Base-by-base conservation (phyloP, 2,888 invertebrate species). In the Dione juno region DNA sequence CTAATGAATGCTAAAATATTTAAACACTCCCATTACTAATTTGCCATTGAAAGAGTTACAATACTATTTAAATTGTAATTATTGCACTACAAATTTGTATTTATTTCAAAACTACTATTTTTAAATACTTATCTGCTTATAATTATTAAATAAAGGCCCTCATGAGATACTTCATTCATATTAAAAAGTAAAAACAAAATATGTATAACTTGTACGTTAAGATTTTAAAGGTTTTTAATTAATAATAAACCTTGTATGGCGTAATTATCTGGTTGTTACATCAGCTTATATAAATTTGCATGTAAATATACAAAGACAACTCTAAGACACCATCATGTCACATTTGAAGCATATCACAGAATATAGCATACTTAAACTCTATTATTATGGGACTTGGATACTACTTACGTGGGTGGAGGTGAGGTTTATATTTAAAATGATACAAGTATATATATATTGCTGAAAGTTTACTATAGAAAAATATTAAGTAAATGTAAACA, bases 221-320 rank as follows among this genome's bases (percentile, higher is more conserved):
- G n/a, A n/a, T n/a, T n/a, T n/a, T n/a, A n/a, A n/a, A n/a, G n/a
- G n/a, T n/a, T n/a, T n/a, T n/a, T n/a, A n/a, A n/a, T n/a, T n/a
- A n/a, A n/a, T n/a, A n/a, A n/a, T n/a, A n/a, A 57, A 57, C 54
- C 54, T 59, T 28, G 21, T 14, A 48, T 58, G 21, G 16, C 50
- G 59, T 28, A 58, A 67, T 52, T 59, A 67, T 28, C 13, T 13
- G 13, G 16, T 16, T 37, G 41, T 59, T 67, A 67, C 50, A 41
- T 41, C 59, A 61, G n/a, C 52, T 59, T 67, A 28, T 67, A 41
- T 67, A 48, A 67, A 58, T 59, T 67, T 43, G 41, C 59, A 50
- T 2, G 40, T 35, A 16, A 37, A 37, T 11, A 16, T 40, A 19
- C 37, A 57, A 57, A 37, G 57, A 57, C 40, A 67, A 9, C 37